These are phyloP conservation scores for Sepioteuthis lessoniana DNA, from an alignment of 2,888 invertebrate species.

Conservation along the genomic window DNA sequence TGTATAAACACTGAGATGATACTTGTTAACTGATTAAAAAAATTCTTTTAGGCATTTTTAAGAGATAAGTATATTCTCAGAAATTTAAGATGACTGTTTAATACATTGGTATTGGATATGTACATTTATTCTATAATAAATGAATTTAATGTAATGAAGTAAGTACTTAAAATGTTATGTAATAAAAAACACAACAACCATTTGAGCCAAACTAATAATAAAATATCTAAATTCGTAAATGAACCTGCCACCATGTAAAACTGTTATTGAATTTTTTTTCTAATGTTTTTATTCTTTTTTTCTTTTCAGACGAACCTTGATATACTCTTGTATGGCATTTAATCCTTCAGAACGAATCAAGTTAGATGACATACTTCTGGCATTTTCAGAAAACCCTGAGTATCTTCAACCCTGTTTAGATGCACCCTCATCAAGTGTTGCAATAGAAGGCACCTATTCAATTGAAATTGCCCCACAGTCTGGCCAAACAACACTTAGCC, in stretches of 20 bases:
- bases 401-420: slow-evolving; percentile 87
- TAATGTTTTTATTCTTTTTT: slow-evolving; percentile 45
- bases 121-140: too few relatives aligned
- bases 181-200: too few relatives aligned
- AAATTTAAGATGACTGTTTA: not conserved
- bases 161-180: too few relatives aligned
- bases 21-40: too few relatives aligned
- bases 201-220: too few relatives aligned
- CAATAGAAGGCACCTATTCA: slow-evolving; percentile 82
- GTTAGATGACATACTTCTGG: slow-evolving; percentile 87
- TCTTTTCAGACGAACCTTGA: slow-evolving; percentile 81
- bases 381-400: slow-evolving; percentile 85
- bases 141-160: too few relatives aligned
- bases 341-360: slow-evolving; percentile 83
- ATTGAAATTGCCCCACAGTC: slow-evolving; percentile 75
- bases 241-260: too few relatives aligned
- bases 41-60: not conserved
- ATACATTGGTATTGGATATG: too few relatives aligned
- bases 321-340: slow-evolving; percentile 86
- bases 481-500: slow-evolving; percentile 62
- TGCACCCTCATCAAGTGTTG: slow-evolving; percentile 82
- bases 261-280: not conserved
- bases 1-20: not conserved
- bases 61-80: not conserved
- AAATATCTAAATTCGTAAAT: too few relatives aligned